Conservation (phyloP, 2,888 invertebrate species). For the Dryobota labecula region DNA sequence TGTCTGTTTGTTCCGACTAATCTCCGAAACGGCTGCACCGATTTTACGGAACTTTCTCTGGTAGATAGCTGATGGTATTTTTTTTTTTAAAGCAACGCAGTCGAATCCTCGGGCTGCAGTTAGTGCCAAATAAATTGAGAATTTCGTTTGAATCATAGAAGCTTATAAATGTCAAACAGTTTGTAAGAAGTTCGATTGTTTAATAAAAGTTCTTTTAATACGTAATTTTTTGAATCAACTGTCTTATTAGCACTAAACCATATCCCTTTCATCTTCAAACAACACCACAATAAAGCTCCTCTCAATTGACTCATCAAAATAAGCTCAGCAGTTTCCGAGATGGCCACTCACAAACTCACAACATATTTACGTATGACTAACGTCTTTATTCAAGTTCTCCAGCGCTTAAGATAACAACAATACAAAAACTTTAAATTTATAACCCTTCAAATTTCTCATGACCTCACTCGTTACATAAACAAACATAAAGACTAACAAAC, state of each 20-base stretch:
- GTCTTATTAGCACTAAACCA: slow-evolving; percentile 18
- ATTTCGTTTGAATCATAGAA: not conserved
- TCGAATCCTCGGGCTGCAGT: no score
- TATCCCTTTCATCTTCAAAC: slow-evolving; percentile 25
- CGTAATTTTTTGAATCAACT: not conserved
- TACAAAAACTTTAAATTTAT: slow-evolving; percentile 71
- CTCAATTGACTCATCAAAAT: slow-evolving; percentile 60
- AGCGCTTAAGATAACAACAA: slow-evolving; percentile 61
- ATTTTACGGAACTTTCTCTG: no score
- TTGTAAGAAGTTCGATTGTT: not conserved
- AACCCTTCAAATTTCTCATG: slow-evolving; percentile 77
- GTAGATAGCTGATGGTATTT: no score
- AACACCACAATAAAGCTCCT: slow-evolving; percentile 29
- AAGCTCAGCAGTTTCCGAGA: slow-evolving; percentile 35
- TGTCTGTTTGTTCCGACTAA: no score
- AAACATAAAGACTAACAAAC: slow-evolving; percentile 80
- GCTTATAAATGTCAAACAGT: not conserved
- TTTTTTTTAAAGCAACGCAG: no score
- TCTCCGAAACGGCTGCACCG: no score
- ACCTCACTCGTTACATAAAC: slow-evolving; percentile 68
- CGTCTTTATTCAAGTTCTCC: slow-evolving; percentile 53
- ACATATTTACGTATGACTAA: slow-evolving; percentile 54
- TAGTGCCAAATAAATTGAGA: not conserved
- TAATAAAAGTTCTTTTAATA: not conserved
- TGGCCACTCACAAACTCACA: slow-evolving; percentile 44